phyloP scores from a whole-genome alignment of 2,888 invertebrate species.

The Drosophila rellima region DNA sequence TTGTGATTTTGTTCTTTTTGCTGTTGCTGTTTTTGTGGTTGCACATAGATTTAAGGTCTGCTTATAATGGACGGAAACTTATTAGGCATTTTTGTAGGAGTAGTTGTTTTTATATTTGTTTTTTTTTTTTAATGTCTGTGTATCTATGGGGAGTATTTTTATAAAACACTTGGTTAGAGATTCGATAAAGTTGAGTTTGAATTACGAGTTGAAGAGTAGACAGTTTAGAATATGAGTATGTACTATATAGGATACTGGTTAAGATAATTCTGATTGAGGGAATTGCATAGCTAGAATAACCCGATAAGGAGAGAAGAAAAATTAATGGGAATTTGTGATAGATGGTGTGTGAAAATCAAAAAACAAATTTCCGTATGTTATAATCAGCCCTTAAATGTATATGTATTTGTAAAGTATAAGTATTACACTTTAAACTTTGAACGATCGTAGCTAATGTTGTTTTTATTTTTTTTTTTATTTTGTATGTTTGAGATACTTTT shows the following conservation, averaged over 20 bases:
- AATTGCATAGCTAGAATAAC: slow-evolving; percentile 5
- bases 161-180: slow-evolving; percentile 48
- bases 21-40: slow-evolving; percentile 47
- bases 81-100: slow-evolving; percentile 82
- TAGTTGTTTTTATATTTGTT: slow-evolving; percentile 39
- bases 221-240: slow-evolving; percentile 37
- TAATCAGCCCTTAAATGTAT: slow-evolving; percentile 85
- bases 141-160: slow-evolving; percentile 60
- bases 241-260: slow-evolving; percentile 24
- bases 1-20: slow-evolving; percentile 33
- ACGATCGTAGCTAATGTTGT: slow-evolving; percentile 59
- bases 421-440: slow-evolving; percentile 50
- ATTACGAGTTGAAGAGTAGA: slow-evolving; percentile 33
- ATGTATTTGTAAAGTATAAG: slow-evolving; percentile 58
- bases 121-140: slow-evolving; percentile 36
- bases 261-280: slow-evolving; percentile 14
- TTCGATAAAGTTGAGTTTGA: slow-evolving; percentile 35
- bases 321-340: neutral
- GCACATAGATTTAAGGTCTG: slow-evolving; percentile 85
- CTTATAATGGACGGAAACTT: slow-evolving; percentile 86
- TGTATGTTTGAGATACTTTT: slow-evolving; percentile 32
- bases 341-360: slow-evolving; percentile 22
- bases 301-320: slow-evolving; percentile 14
- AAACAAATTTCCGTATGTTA: slow-evolving; percentile 85
- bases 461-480: slow-evolving; percentile 24